Conservation (phyloP, 2,797 vertebrate genomes). For the Sternotherus odoratus region DNA sequence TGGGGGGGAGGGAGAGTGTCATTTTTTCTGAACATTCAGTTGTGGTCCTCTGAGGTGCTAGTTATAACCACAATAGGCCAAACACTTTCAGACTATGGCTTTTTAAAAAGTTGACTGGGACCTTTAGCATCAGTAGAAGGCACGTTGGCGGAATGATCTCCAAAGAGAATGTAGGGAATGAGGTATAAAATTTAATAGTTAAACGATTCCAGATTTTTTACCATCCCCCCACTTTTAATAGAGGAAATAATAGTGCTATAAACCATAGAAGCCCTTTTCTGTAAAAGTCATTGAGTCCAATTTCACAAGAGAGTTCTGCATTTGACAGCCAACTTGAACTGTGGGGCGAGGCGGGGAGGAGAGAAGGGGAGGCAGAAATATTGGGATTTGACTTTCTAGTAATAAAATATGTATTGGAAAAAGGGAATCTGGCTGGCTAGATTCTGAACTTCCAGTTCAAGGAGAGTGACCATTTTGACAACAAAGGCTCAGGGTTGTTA, state of each 20-base stretch:
- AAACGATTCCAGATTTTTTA: conserved; percentile 12
- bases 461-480: background rate
- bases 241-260: conserved; percentile 36
- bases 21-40: background rate
- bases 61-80: background rate
- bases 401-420: background rate
- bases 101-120: background rate
- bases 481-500: background rate
- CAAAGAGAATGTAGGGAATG: background rate
- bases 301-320: background rate
- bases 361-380: too few species aligned
- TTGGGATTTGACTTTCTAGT: background rate
- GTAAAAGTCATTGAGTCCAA: conserved; percentile 14
- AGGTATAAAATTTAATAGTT: conserved; percentile 7
- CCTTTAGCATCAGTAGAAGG: background rate
- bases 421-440: background rate
- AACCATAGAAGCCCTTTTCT: conserved; percentile 25
- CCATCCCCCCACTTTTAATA: background rate
- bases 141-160: background rate
- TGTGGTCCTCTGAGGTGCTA: background rate
- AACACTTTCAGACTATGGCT: background rate
- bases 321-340: background rate
- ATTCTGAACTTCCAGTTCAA: too few species aligned
- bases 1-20: background rate
- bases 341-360: background rate